These are phyloP conservation scores for Scylla paramamosain DNA, from an alignment of 1,140 invertebrate species.

Conservation along the genomic window DNA sequence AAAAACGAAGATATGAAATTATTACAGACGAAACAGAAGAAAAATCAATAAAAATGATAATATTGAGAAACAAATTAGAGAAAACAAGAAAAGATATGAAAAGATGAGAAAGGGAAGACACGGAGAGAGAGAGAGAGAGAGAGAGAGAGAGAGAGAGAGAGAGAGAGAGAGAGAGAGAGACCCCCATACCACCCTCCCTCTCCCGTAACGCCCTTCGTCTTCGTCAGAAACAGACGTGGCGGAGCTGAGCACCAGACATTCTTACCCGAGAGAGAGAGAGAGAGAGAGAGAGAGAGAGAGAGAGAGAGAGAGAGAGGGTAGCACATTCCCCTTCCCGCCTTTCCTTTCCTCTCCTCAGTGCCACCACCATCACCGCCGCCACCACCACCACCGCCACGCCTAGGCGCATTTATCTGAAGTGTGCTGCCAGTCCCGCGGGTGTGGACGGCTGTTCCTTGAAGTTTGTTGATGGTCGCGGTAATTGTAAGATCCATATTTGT, in stretches of 20 bases:
- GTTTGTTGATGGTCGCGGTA: neutral
- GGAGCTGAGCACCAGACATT: neutral
- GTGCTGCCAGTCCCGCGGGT: neutral
- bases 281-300: neutral
- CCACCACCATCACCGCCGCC: neutral
- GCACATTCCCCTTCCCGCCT: neutral
- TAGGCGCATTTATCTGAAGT: neutral
- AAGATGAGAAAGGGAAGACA: neutral
- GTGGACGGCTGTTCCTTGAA: neutral
- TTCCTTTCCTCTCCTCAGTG: neutral
- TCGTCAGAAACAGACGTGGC: too few species aligned
- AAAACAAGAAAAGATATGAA: neutral
- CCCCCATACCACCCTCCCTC: too few species aligned
- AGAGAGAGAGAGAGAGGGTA: neutral
- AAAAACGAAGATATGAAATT: neutral
- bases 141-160: conserved; percentile 16
- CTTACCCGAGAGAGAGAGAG: neutral
- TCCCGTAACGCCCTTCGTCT: too few species aligned
- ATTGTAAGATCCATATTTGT: conserved; percentile 54
- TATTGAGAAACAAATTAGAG: neutral
- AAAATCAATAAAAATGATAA: neutral
- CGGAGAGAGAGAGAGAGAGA: neutral
- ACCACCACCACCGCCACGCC: neutral
- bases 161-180: conserved; percentile 28
- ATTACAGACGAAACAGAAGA: too few species aligned